Percentiles rank a stretch among this genome's conserved stretches.
These are phyloP conservation scores for Ispidina lecontei DNA, from an alignment of 2,797 vertebrate species.

Conservation along the genomic window DNA sequence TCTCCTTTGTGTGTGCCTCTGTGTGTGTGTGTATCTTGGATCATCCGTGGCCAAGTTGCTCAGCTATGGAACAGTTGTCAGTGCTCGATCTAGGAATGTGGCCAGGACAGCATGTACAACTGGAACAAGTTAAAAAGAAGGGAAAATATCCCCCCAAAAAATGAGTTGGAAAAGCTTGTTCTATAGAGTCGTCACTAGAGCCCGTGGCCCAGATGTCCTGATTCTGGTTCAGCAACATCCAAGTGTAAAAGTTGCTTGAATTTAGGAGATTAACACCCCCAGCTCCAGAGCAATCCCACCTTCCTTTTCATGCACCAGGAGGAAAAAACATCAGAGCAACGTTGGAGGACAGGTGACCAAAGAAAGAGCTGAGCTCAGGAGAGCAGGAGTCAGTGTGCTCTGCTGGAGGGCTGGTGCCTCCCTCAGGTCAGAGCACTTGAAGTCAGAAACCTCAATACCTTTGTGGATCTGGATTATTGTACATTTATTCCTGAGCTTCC, in stretches of 20 bases:
- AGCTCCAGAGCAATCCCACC: not conserved
- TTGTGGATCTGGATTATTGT: not conserved
- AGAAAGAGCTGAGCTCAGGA: not conserved
- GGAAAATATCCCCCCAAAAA: not conserved
- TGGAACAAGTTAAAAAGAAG: conserved; percentile 43
- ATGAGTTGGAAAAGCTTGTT: not conserved
- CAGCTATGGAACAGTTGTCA: not conserved
- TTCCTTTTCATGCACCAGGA: not conserved
- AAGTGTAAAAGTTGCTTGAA: not conserved
- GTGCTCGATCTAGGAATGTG: not conserved
- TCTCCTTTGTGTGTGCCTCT: not conserved
- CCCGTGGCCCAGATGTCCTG: not conserved
- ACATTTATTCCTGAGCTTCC: not conserved
- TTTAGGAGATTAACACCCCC: not conserved
- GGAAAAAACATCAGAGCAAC: not conserved
- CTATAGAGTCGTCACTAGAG: not conserved
- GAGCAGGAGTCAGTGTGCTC: not conserved
- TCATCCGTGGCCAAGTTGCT: not conserved
- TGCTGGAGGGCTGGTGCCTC: not conserved
- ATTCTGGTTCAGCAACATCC: not conserved
- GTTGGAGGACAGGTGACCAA: not conserved
- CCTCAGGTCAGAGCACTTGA: not conserved
- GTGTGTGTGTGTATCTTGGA: conserved; percentile 1
- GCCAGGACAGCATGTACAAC: conserved; percentile 30
- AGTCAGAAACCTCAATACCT: not conserved